phyloP scores from a whole-genome alignment of 2,797 vertebrate genomes.

The Malacoraja senta region DNA sequence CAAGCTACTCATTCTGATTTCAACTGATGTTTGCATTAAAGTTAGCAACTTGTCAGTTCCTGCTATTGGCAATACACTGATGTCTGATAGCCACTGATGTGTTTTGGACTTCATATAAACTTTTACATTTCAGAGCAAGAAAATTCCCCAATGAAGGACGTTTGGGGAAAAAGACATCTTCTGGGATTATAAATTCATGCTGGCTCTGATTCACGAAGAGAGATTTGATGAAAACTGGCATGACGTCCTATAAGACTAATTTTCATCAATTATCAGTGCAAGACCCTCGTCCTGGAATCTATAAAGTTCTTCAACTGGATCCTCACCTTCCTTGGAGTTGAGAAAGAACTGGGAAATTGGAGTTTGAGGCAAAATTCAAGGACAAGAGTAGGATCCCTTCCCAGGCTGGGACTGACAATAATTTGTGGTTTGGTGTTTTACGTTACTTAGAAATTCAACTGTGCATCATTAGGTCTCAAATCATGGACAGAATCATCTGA shows the following conservation, averaged over 20 bases:
- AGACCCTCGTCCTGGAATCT: neutral
- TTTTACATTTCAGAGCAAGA: neutral
- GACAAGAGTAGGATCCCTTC: neutral
- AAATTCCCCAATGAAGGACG: neutral
- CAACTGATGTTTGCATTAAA: no score
- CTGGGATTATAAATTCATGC: neutral
- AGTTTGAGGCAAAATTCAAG: neutral
- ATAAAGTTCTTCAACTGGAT: neutral
- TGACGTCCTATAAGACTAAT: neutral
- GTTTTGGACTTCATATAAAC: neutral
- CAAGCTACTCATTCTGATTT: no score
- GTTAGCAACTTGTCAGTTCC: no score
- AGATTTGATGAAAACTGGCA: neutral
- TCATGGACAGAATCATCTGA: neutral
- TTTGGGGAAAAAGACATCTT: neutral
- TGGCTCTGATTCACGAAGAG: neutral
- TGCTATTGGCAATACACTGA: no score
- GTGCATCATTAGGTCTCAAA: neutral
- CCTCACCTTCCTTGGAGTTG: neutral
- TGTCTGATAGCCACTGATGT: no score
- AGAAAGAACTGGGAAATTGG: neutral
- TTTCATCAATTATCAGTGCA: neutral
- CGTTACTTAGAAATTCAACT: neutral
- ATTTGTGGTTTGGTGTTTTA: neutral
- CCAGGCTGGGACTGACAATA: neutral